Base-by-base conservation (phyloP, 1,140 invertebrate genomes). In the Agrypnia vestita region DNA sequence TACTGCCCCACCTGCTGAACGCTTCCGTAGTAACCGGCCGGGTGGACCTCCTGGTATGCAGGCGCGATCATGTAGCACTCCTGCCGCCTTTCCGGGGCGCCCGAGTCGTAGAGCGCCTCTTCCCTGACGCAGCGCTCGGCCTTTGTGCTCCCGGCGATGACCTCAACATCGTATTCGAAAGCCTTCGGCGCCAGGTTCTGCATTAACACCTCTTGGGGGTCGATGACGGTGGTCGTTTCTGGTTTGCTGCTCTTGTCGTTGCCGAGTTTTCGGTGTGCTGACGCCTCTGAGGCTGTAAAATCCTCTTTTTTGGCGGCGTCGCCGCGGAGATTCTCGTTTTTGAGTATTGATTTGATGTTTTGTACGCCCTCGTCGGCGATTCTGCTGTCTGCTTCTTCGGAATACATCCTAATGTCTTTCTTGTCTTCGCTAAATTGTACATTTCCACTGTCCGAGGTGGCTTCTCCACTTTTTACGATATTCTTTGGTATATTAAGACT, bases 101-200 rank as follows among this genome's bases (percentile, higher is more conserved):
- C 6, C n/a, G 67, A 7, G 1, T 49, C 46, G 67, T 64, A 64
- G 0, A 71, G 67, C 12, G 7, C 46, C 12, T 19, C 67, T 17
- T 73, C 67, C 17, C 67, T 44, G 13, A 49, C 46, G 64, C 64
- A 69, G 64, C 44, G n/a, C 4, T 44, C 43, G 15, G 67, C n/a
- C 47, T 71, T 49, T 10, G 3, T 17, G 9, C 15, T 19, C 15
- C 19, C 56, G 17, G 4, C 13, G 19, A 25, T 51, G n/a, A 3
- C 49, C 49, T 15, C 11, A 6, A 35, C 49, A 8, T 8, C 11
- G n/a, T 69, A 47, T 0, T 69, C 64, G 44, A 17, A 69, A 11
- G 64, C 7, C 64, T 46, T 21, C 64, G 15, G 43, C 43, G 44
- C 64, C 43, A 47, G 6, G n/a, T 64, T 64, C 61, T 43, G 19